Evolutionary conservation across 2,797 vertebrate genomes (phyloP), one percentile per base, ranked within the genome.

Genomic region (Centroberyx gerrardi): DNA sequence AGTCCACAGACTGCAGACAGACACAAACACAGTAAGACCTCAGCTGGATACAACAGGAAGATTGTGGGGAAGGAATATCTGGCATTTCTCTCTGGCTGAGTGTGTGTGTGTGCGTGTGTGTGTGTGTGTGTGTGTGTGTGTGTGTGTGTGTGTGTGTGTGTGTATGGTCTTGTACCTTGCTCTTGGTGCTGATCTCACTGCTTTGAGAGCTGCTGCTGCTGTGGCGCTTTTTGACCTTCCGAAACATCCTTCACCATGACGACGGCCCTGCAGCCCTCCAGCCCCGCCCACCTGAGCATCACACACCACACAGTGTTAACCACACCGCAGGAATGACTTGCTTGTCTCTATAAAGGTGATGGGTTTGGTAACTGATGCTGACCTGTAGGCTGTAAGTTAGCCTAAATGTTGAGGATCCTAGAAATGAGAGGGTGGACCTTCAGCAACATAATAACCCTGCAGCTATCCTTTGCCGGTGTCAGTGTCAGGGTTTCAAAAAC

Each of bases 151-250:
- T 40, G 67, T 51, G 22, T 42, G 52, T 49, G 49, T 49, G 48
- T 36, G n/a, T 22, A 8, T 10, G n/a, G 65, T 0, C 0, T 38
- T 90, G 81, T 85, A 99, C 98, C 96, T 99, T 99, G 94, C 98
- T 99, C 86, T 99, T 99, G 0, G 97, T 98, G 86, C 98, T 99
- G 93, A 99, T 97, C 87, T 99, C 98, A 74, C 98, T 99, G 91
- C 98, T 99, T 62, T 99, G 98, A 0, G 98, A 99, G 86, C 98
- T 99, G 95, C 98, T 99, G 84, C 98, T 99, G 89, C 98, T 99
- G 94, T 99, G 98, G 13, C 98, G 95, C 84, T 99, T 99, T 83
- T 99, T 99, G 42, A 96, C 97, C 92, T 99, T 99, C 68, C 98
- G 96, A 81, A 99, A 99, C 98, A 99, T 96, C 93, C 91, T 97